Evolutionary conservation across 2,113 vertebrate species (phyloP).

Genomic region (Upupa epops): DNA sequence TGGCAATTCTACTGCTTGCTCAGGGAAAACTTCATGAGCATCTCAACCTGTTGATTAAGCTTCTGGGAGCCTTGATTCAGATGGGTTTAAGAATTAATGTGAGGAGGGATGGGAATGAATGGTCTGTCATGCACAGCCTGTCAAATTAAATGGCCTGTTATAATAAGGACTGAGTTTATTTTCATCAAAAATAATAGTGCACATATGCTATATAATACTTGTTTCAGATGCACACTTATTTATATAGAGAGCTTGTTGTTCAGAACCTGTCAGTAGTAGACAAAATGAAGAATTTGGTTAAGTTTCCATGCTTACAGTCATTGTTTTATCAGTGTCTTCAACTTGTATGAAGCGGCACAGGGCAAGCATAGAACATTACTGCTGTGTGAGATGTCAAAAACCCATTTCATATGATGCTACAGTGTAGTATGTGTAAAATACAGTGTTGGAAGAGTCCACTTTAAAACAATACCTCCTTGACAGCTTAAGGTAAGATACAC

Average conservation of each 20-base stretch:
- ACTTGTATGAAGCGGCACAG: not conserved
- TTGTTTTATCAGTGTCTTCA: not conserved
- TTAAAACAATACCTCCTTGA: not conserved
- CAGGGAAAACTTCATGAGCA: not conserved
- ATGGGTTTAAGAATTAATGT: not conserved
- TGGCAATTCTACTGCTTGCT: conserved; percentile 2
- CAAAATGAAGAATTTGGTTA: not conserved
- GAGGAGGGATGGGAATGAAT: not conserved
- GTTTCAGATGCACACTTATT: not conserved
- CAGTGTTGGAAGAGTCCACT: not conserved
- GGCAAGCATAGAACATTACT: not conserved
- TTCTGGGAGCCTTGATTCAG: not conserved
- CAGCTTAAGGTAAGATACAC: not conserved
- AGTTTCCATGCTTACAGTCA: not conserved
- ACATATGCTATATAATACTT: not conserved
- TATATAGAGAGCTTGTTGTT: not conserved
- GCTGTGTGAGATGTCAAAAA: not conserved
- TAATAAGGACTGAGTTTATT: not conserved
- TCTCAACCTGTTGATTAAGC: not conserved
- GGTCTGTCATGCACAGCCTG: not conserved
- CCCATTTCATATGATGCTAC: not conserved
- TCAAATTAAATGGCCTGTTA: too few relatives aligned
- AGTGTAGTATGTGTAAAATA: not conserved
- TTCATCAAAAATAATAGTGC: not conserved
- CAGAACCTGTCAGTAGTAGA: not conserved